phyloP scores from a whole-genome alignment of 2,113 vertebrate genomes.

The Merops nubicus region DNA sequence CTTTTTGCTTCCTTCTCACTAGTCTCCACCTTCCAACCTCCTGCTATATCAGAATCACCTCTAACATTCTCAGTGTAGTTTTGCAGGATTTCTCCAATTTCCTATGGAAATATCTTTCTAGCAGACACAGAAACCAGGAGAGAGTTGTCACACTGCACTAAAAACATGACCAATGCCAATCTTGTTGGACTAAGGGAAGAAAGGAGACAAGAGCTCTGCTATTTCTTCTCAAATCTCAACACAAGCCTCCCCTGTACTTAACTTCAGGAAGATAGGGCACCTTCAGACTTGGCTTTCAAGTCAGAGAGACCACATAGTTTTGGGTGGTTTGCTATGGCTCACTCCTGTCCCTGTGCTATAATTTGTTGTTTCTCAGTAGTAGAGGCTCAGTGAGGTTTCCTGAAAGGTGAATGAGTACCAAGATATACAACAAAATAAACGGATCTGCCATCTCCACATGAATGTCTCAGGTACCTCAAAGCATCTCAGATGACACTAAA shows the following conservation, averaged over 20 bases:
- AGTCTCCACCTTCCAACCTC: neutral
- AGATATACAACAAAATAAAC: neutral
- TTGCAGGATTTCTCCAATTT: neutral
- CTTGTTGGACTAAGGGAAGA: neutral
- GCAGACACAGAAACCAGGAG: neutral
- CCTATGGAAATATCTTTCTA: neutral
- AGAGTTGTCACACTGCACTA: neutral
- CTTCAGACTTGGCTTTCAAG: neutral
- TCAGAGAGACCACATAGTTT: neutral
- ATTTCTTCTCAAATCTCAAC: neutral
- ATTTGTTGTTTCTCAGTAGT: neutral
- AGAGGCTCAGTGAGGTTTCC: neutral
- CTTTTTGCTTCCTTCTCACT: conserved; percentile 25
- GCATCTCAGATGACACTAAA: neutral
- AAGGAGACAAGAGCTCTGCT: neutral
- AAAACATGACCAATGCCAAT: neutral
- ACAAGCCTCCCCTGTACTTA: neutral
- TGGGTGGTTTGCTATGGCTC: neutral
- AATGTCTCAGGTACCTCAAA: neutral
- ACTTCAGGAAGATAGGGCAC: neutral
- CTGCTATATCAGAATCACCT: neutral
- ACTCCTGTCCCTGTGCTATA: neutral
- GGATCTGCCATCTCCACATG: neutral
- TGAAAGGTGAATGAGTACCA: neutral
- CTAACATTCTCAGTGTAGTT: neutral